Base-by-base conservation (phyloP, 1,140 invertebrate genomes). In the Popillia japonica region DNA sequence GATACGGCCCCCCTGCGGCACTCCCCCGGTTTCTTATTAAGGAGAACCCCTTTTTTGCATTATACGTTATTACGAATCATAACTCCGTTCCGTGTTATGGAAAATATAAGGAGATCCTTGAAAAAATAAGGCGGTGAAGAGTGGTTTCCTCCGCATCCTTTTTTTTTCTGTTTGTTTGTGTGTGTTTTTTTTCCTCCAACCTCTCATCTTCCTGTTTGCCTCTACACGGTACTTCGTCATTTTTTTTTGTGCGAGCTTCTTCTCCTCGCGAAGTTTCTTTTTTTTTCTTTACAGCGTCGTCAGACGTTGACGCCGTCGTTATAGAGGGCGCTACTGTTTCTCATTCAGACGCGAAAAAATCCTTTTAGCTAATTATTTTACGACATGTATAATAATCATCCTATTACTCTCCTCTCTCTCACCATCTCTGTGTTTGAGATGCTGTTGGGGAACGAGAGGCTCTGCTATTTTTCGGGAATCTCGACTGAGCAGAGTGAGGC, bases 321-420 rank as follows among this genome's bases (percentile, higher is more conserved):
- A 20, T 17, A n/a, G n/a, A 55, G 42, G n/a, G 48, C 48, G 14
- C 48, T 55, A 17, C 48, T n/a, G 27, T 34, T 34, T n/a, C 17
- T 55, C 48, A 17, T 55, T 55, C 48, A 17, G 14, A 14, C 14
- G n/a, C 48, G 14, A 55, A 55, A 55, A 55, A 55, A 55, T 55
- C 48, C 48, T 55, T 55, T 55, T 55, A 55, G 48, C 48, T 55
- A 55, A 55, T 55, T 55, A 55, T 55, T 55, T 55, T 55, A 55
- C 48, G 48, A 55, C 48, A n/a, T 55, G 48, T 55, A 55, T 55
- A 55, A 55, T 55, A 55, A 55, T 55, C 14, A 55, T 55, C 48
- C 48, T 55, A 55, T 55, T 17, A 55, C 48, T 55, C 48, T 55
- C 14, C 14, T 55, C 48, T n/a, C 42, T 14, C 8, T 4, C n/a